Evolutionary conservation across 2,888 invertebrate genomes (phyloP).

Genomic region (Asteroscopus sphinx): DNA sequence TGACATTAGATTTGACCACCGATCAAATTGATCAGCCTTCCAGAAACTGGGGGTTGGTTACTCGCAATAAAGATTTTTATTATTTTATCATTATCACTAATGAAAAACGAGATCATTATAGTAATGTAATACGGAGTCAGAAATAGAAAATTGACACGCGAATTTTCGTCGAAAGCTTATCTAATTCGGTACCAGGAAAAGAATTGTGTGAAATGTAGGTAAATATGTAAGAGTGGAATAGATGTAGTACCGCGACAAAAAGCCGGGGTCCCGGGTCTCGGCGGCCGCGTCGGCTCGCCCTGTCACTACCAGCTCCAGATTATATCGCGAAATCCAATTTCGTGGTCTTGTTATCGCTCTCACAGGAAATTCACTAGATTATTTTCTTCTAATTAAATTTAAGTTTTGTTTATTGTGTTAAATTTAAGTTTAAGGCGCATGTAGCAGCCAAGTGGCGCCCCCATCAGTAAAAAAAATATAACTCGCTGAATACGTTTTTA

Average conservation of each 20-base stretch:
- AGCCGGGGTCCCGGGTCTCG: conserved; percentile 57
- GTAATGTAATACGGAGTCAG: conserved; percentile 30
- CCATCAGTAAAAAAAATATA: no score
- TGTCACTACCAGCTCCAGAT: conserved; percentile 84
- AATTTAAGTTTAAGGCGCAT: conserved; percentile 11
- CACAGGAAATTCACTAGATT: conserved; percentile 82
- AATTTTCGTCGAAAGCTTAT: conserved; percentile 15
- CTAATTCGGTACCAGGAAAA: conserved; percentile 42
- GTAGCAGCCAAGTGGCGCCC: no score
- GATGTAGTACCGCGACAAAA: conserved; percentile 57
- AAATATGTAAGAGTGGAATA: conserved; percentile 47
- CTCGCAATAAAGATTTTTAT: no score
- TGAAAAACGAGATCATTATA: background rate
- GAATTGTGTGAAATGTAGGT: conserved; percentile 42
- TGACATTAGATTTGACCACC: no score
- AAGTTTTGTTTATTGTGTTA: conserved; percentile 48
- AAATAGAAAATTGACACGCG: conserved; percentile 22
- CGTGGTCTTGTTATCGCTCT: conserved; percentile 87
- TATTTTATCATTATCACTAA: no score
- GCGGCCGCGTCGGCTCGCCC: conserved; percentile 67
- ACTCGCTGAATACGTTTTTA: no score
- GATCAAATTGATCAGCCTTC: no score
- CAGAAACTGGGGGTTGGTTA: no score
- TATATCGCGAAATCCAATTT: conserved; percentile 89
- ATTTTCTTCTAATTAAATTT: conserved; percentile 72